Conservation (phyloP, 2,113 vertebrate species). For the Pluvianellus socialis region DNA sequence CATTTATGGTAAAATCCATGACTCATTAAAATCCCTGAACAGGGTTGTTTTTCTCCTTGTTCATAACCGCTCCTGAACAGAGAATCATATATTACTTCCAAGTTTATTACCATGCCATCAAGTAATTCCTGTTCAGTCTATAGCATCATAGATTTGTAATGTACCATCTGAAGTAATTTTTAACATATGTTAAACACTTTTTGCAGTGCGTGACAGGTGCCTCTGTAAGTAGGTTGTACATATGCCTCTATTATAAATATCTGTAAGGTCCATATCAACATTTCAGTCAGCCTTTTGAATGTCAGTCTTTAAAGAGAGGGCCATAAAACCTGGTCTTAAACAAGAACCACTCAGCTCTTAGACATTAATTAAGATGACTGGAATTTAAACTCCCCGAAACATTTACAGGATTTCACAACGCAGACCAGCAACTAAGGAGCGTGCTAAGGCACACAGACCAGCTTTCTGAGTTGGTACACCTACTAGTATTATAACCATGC, state of each 20-base stretch:
- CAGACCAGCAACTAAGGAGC: not conserved
- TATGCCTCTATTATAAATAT: not conserved
- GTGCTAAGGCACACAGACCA: not conserved
- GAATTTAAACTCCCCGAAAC: not conserved
- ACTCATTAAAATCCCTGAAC: conserved; percentile 41
- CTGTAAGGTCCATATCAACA: rapidly evolving
- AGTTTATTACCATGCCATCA: not conserved
- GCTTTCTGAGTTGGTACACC: not conserved
- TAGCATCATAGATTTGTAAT: not conserved
- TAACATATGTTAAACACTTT: not conserved
- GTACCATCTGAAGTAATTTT: not conserved
- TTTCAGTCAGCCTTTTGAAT: not conserved
- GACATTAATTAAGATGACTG: not conserved
- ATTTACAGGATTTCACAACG: not conserved
- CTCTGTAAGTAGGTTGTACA: not conserved
- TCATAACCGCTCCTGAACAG: not conserved
- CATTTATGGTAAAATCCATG: conserved; percentile 7
- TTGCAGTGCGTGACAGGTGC: not conserved
- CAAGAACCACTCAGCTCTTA: not conserved
- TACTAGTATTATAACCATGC: not conserved
- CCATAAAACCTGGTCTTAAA: not conserved
- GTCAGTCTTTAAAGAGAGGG: not conserved
- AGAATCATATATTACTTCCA: not conserved
- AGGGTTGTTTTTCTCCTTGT: not conserved
- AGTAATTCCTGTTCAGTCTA: not conserved